Base-by-base conservation (phyloP, 2,113 vertebrate species). In the Psilopsiagon aurifrons region DNA sequence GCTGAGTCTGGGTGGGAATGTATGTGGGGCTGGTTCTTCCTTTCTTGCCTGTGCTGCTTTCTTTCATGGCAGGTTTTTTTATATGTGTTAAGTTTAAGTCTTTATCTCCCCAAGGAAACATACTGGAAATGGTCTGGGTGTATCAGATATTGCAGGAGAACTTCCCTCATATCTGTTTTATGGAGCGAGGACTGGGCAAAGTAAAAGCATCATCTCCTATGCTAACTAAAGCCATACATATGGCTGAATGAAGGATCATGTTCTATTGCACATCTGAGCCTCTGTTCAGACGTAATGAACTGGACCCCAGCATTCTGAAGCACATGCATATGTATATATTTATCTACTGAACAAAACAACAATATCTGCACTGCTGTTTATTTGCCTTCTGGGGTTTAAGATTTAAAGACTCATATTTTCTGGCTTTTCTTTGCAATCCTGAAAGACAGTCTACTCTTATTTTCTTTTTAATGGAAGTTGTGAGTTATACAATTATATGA, bases 401-500 rank as follows among this genome's bases (percentile, higher is more conserved):
- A 90, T 80, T 94, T 84, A 94, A 93, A 93, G 69, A 47, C 86
- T 85, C 46, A 10, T 35, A 47, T 94, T 96, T 91, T 86, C 88
- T 69, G 71, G 49, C 54, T 94, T 92, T 94, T 78, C 63, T 70
- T 69, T 20, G 41, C 91, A 92, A 76, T 92, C 67, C 67, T 92
- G 76, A 89, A 92, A 90, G 74, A 75, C 62, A 52, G 69, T 49
- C 37, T 83, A 78, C 93, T 96, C 78, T 95, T 81, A 51, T 62
- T 92, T 94, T 84, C 57, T 24, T 75, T 74, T 76, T 84, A 96
- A 92, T 92, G 76, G 86, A 89, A 94, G 77, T 68, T 96, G 81
- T 71, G 88, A 94, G 91, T 94, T 97, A 76, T 55, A 85, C 88
- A 92, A 87, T 89, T 86, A 94, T 51, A 81, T 85, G 88, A 96